Conservation (phyloP, 2,113 vertebrate genomes). For the Pogonocichla stellata region DNA sequence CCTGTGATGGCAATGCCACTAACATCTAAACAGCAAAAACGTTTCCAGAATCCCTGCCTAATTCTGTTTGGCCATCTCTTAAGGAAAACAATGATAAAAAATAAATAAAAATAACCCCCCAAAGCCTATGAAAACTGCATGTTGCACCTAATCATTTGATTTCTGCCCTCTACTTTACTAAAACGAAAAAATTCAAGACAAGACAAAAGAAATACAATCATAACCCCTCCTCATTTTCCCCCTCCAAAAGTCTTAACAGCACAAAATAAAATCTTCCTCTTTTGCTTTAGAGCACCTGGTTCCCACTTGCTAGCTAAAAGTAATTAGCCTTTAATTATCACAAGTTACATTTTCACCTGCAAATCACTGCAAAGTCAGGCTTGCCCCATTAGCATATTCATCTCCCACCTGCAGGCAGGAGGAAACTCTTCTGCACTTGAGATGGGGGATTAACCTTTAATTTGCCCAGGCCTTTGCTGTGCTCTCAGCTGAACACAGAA, state of each 20-base stretch:
- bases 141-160: background rate
- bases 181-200: background rate
- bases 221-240: accelerated
- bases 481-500: background rate
- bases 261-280: background rate
- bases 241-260: background rate
- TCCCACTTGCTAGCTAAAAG: slow-evolving; percentile 56
- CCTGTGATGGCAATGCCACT: background rate
- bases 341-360: slow-evolving; percentile 73
- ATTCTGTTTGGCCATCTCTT: background rate
- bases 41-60: background rate
- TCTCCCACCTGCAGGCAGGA: slow-evolving; percentile 34
- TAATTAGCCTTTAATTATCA: slow-evolving; percentile 79
- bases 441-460: slow-evolving; percentile 24
- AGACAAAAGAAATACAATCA: background rate
- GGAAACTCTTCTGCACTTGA: background rate
- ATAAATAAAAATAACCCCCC: accelerated
- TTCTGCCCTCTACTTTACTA: background rate
- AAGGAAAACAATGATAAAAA: background rate
- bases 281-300: slow-evolving; percentile 59
- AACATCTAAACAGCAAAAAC: background rate
- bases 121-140: background rate
- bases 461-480: background rate
- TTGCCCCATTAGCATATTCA: slow-evolving; percentile 61
- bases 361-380: slow-evolving; percentile 54